Evolutionary conservation across 2,888 invertebrate genomes (phyloP), one percentile per base, ranked within the genome.

Genomic region (Phytoseiulus persimilis): DNA sequence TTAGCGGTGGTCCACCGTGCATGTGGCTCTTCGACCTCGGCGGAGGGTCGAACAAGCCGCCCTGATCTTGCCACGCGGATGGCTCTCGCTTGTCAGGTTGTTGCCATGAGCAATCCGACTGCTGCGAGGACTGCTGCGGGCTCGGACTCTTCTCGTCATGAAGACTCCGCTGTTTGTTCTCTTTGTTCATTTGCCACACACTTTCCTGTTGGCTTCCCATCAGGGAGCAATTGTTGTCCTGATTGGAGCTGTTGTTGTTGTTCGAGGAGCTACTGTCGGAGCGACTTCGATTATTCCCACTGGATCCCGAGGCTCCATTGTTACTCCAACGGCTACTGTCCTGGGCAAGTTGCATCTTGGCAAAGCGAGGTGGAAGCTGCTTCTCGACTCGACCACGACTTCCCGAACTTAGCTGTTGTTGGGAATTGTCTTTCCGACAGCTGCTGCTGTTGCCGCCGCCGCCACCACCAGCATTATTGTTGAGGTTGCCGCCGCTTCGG

Each of bases 371-470:
- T 32, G 87, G 87, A n/a, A 87, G 87, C 33, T 87, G 32, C n/a
- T 87, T 87, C 32, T 45, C 87, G 2, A 45, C 11, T 39, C 87
- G 39, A 5, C 87, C 87, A 32, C 87, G 39, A 33, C 32, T 31
- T 31, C 87, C 87, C 32, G 32, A 45, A n/a, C 87, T n/a, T n/a
- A n/a, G 32, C 31, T 45, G 32, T 32, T 31, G 33, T 23, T 39
- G 87, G 45, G 39, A 33, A 33, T 87, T 33, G 87, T 87, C 87
- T 87, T 87, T 87, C n/a, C 87, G 87, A 90, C 91, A 90, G 83
- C 92, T 92, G 90, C 91, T 91, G 90, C 91, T 91, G 90, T 92
- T 92, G 89, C 91, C 92, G 32, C 92, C 92, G 90, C 92, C 92
- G 91, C 92, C 92, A 90, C 6, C 39, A 83, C 9, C 31, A n/a